A percentile compares a stretch with the other conserved stretches of the same genome.
Evolutionary conservation across 2,888 invertebrate species (phyloP).

Genomic region (Entomobrya multifasciata): DNA sequence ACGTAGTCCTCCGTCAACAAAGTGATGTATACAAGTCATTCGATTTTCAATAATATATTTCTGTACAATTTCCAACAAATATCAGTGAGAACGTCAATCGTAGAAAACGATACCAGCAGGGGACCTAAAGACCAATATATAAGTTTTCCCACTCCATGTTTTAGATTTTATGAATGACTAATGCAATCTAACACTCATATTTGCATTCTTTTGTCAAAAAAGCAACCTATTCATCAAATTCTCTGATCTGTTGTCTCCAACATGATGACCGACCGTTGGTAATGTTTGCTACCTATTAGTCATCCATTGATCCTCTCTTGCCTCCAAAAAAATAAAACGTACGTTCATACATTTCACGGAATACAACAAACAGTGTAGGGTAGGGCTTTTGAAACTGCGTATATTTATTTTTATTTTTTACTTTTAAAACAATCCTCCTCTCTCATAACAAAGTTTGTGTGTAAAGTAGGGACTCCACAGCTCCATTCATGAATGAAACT

Average conservation of each 20-base stretch:
- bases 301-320: conserved; percentile 58
- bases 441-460: not conserved
- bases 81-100: conserved; percentile 8
- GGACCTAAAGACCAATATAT: too few relatives aligned
- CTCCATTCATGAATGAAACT: conserved; percentile 50
- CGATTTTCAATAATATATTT: not conserved
- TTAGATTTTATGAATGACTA: conserved; percentile 61
- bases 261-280: conserved; percentile 56
- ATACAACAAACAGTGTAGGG: not conserved
- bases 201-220: conserved; percentile 59
- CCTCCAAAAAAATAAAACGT: conserved; percentile 2
- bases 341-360: not conserved
- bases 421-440: conserved; percentile 43
- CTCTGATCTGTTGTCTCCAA: conserved; percentile 13
- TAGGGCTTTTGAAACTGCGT: not conserved
- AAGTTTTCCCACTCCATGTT: not conserved
- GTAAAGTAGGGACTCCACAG: not conserved
- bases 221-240: conserved; percentile 63
- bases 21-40: conserved; percentile 14
- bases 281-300: conserved; percentile 64
- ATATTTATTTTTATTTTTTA: conserved; percentile 46
- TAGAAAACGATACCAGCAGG: conserved; percentile 43
- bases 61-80: conserved; percentile 1
- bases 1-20: not conserved
- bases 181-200: conserved; percentile 35